Base-by-base conservation (phyloP, 2,113 vertebrate genomes). In the Callithrix jacchus region DNA sequence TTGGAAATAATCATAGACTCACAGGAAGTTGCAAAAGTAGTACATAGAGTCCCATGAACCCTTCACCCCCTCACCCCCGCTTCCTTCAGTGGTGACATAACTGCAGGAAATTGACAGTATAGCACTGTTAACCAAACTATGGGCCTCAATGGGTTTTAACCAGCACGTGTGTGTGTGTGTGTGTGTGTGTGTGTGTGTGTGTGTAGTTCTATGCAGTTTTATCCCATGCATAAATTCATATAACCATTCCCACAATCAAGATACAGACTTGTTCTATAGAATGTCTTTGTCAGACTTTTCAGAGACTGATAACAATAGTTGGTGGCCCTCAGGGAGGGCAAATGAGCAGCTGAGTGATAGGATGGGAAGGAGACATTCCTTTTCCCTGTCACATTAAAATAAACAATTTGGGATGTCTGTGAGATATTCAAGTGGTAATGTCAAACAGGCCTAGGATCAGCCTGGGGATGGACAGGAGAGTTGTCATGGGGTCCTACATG, bases 21-120 rank as follows among this genome's bases (percentile, higher is more conserved):
- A 45, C 45, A 88, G 79, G 79, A 97, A 74, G 58, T 94, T 77
- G 76, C 68, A 20, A 10, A 85, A 68, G 58, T 27, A 30, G 37
- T 85, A 0, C 35, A 0, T 54, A 20, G 81, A 73, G 54, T 47
- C 21, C 90, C 30, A 7, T 2, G 45, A 91, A 13, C 18, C 89
- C 68, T 91, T n/a, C 25, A 1, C 54, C 8, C 11, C 52, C 10
- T n/a, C 25, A 1, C 49, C 8, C 11, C 52, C 10, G 5, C 54
- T 54, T n/a, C 18, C 45, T 20, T 23, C 47, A 5, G 0, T n/a
- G 18, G 73, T 54, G 87, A 56, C n/a, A 2, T 68, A 30, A 49
- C 49, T 56, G 49, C 17, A 32, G 54, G 85, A 49, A 47, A 27
- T 42, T 3, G 32, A 73, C 17, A 17, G 27, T 17, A 0, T 40